Evolutionary conservation across 2,797 vertebrate genomes (phyloP), one percentile per base, ranked within the genome.

Genomic region (Leptatherina wallacei): DNA sequence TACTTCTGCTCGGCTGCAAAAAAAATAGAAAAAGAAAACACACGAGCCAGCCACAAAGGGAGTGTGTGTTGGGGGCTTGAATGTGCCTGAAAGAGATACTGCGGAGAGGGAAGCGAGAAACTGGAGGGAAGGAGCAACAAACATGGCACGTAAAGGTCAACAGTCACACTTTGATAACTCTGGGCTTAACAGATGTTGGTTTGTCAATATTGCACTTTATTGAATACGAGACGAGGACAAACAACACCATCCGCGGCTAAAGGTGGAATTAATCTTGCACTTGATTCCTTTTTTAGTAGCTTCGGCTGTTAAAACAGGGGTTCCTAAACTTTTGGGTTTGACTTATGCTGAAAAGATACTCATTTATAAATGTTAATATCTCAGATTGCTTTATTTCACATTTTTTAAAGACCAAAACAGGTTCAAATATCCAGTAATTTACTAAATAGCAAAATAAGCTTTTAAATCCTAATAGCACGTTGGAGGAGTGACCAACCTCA

Each of bases 121-220:
- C 57, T 71, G 77, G 76, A 77, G 75, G 73, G 72, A 64, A 44
- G 32, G 36, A 57, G 65, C 80, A 79, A 84, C 78, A 86, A 81
- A 84, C 74, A 73, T 64, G 78, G 75, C 82, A 68, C 38, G 2
- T 77, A 88, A 92, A 92, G 89, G 90, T 89, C 88, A 89, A 79
- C 87, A 84, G 85, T 88, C 83, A 76, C 84, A 81, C 78, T 85
- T 55, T 73, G 83, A 83, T 83, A 61, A 85, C 76, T 85, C 65
- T 63, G 59, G 83, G 40, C 73, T 83, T 75, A 78, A 77, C 76
- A 71, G 69, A 84, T 86, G 78, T 78, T 71, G 60, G 68, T 81
- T 74, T 70, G 81, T 71, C 76, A 80, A 63, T 73, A 63, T 54
- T 68, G 59, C 56, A n/a, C 84, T 77, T 84, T 79, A 75, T 82